Percentiles rank a stretch among this genome's conserved stretches.
Evolutionary conservation across 2,888 invertebrate genomes (phyloP).

Genomic region (Eudasyphora cyanicolor): DNA sequence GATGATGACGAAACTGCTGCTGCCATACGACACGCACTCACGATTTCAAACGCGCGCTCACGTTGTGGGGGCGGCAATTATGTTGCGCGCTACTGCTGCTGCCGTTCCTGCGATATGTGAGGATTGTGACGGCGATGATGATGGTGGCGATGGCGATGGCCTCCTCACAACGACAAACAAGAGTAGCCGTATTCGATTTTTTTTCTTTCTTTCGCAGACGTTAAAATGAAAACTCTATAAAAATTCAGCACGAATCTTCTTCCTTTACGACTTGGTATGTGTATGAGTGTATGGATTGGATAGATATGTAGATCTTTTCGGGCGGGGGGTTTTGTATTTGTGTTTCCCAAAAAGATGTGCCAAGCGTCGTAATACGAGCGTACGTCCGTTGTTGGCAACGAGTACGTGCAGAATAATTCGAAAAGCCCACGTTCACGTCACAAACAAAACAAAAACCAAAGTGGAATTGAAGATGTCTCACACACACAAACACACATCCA

Average conservation of each 20-base stretch:
- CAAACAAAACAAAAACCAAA: constrained; percentile 80
- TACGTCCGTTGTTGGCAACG: constrained; percentile 79
- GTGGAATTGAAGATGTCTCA: constrained; percentile 67
- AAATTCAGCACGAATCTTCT: constrained; percentile 63
- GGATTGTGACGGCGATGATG: neutral
- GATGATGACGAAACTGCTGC: constrained; percentile 58
- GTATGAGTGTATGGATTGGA: constrained; percentile 51
- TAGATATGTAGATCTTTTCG: neutral
- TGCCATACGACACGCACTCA: constrained; percentile 44
- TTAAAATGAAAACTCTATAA: constrained; percentile 36
- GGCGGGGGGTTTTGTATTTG: constrained; percentile 35
- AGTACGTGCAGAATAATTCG: constrained; percentile 80
- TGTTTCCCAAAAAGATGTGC: constrained; percentile 59
- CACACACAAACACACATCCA: constrained; percentile 36
- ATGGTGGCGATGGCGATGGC: neutral
- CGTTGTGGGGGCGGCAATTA: constrained; percentile 59
- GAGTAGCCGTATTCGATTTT: too few relatives aligned
- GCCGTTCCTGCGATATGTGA: neutral
- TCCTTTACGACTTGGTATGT: constrained; percentile 47
- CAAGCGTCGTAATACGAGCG: constrained; percentile 65
- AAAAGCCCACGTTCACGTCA: constrained; percentile 78
- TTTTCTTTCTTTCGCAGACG: too few relatives aligned
- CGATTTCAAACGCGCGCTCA: constrained; percentile 45
- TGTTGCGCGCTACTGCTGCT: constrained; percentile 47
- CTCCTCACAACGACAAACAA: constrained; percentile 6